Evolutionary conservation across 2,888 invertebrate genomes (phyloP).

Genomic region (Oscheius myriophilus): DNA sequence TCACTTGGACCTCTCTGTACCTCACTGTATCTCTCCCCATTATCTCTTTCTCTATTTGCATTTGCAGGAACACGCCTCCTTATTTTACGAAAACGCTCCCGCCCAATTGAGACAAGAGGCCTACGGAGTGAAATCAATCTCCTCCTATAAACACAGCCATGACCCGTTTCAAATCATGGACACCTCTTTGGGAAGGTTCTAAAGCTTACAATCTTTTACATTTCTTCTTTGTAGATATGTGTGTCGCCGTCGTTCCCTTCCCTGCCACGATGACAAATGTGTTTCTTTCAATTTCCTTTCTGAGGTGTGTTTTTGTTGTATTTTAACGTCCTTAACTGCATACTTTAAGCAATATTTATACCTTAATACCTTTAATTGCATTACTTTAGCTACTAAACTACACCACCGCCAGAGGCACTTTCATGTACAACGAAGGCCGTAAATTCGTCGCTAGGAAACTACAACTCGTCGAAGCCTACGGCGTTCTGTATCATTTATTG

Average conservation of each 20-base stretch:
- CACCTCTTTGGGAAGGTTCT: slow-evolving; percentile 8
- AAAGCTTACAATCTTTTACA: background rate
- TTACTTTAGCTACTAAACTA: slow-evolving; percentile 37
- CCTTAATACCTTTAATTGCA: slow-evolving; percentile 4
- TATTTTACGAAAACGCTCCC: background rate
- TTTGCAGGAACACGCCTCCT: too few relatives aligned
- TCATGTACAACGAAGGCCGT: slow-evolving; percentile 33
- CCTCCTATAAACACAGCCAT: slow-evolving; percentile 8
- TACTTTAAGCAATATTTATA: background rate
- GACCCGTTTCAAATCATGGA: slow-evolving; percentile 17
- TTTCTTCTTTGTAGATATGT: slow-evolving; percentile 26
- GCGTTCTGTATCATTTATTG: slow-evolving; percentile 35
- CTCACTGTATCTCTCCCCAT: too few relatives aligned
- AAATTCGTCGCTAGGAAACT: background rate
- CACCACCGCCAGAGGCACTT: slow-evolving; percentile 40
- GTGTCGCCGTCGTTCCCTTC: slow-evolving; percentile 35
- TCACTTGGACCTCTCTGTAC: too few relatives aligned
- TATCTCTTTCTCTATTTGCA: too few relatives aligned
- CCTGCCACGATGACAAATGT: slow-evolving; percentile 29
- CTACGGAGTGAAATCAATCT: slow-evolving; percentile 20
- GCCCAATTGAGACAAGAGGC: slow-evolving; percentile 12
- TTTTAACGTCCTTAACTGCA: background rate
- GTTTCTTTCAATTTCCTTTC: slow-evolving; percentile 32
- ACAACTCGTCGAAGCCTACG: slow-evolving; percentile 32
- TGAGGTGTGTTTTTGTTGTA: slow-evolving; percentile 28